Evolutionary conservation across 2,888 invertebrate species (phyloP).

Genomic region (Drosophila pseudotalamancana): DNA sequence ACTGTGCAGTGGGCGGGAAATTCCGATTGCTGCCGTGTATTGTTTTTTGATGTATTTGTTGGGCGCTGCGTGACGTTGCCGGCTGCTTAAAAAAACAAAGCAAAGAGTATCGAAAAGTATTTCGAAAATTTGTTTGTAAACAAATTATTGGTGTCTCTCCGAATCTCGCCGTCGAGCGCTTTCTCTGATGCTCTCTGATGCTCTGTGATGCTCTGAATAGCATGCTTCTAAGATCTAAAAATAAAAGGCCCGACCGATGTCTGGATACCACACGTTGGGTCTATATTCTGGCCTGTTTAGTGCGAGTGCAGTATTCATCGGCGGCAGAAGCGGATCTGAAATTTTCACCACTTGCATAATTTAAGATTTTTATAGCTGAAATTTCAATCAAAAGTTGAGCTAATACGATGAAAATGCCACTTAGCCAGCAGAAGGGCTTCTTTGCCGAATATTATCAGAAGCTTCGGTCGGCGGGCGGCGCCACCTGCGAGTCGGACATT

Average conservation of each 20-base stretch:
- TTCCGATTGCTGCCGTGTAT: neutral
- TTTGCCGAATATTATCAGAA: conserved; percentile 88
- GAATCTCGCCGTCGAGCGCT: neutral
- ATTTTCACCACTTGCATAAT: conserved; percentile 66
- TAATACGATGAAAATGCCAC: conserved; percentile 66
- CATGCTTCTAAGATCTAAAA: conserved; percentile 58
- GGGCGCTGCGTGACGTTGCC: neutral
- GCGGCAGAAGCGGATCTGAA: conserved; percentile 20
- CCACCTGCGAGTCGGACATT: conserved; percentile 86
- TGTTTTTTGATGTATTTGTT: neutral
- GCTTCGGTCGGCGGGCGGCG: conserved; percentile 84
- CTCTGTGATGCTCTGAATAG: conserved; percentile 26
- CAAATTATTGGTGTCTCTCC: conserved; percentile 39
- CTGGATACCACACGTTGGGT: conserved; percentile 62
- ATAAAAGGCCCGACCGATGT: conserved; percentile 55
- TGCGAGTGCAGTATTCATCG: conserved; percentile 60
- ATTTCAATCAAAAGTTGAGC: conserved; percentile 8
- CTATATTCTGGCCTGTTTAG: conserved; percentile 46
- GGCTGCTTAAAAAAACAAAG: neutral
- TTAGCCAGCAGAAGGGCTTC: conserved; percentile 84
- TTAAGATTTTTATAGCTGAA: conserved; percentile 17
- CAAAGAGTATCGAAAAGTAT: neutral
- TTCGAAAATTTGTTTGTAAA: conserved; percentile 60
- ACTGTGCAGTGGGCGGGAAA: neutral
- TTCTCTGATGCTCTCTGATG: too few relatives aligned